Evolutionary conservation across 2,888 invertebrate species (phyloP), one percentile per base, ranked within the genome.

Genomic region (Cryptophagus acutangulus): DNA sequence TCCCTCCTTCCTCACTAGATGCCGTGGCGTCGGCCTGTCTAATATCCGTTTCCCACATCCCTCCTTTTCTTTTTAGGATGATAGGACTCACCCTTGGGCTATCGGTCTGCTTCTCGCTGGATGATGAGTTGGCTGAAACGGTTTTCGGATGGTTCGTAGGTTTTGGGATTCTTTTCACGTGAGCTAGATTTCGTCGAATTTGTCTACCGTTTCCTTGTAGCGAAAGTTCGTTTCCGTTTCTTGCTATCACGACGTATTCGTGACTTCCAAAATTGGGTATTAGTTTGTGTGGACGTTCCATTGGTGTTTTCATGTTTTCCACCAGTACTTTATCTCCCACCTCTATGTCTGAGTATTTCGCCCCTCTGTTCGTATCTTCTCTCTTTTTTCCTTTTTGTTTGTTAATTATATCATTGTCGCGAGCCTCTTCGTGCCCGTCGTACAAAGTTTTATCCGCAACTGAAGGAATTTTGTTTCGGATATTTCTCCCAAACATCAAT

Each of bases 311-410:
- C n/a, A 26, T n/a, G n/a, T 26, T n/a, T n/a, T 26, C 12, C 26
- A 26, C 3, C 12, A 26, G 3, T 3, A 26, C 26, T n/a, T 26
- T 26, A 8, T 26, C n/a, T 12, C 26, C 26, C 4, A 26, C n/a
- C 3, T 6, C 3, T 6, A 26, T 6, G 26, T 26, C 42, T 13
- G 9, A 33, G 17, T 45, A 17, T 43, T 43, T 44, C n/a, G 47
- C 24, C 12, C 17, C 17, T 44, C 48, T 43, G 13, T 36, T 26
- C 35, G 9, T 24, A 34, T 49, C 47, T 38, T 52, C 52, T 31
- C 34, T 45, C 26, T 43, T 44, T 31, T 52, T 49, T 25, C 47
- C 47, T 46, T 49, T 52, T 40, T 52, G 42, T 48, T 52, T 52
- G 15, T 44, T 52, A 10, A 43, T 33, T 8, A 45, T 24, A 36